Base-by-base conservation (phyloP, 2,797 vertebrate genomes). In the Microctenopoma stevenorrisi region DNA sequence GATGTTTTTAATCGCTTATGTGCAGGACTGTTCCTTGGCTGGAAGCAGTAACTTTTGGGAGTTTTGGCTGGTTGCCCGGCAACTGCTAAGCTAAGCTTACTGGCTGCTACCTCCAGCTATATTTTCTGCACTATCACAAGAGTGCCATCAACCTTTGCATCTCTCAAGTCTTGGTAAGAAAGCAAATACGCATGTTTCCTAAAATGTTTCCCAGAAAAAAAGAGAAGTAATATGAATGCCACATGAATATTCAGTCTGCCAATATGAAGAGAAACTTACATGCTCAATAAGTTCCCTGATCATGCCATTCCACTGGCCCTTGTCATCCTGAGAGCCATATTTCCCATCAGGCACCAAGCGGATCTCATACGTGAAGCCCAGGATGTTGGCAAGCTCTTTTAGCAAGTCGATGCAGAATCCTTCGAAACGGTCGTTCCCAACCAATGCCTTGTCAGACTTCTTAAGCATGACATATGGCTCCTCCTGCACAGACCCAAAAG, bases 381-480 rank as follows among this genome's bases (percentile, higher is more conserved):
- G 93, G 89, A 99, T 95, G 87, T 91, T 86, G 65, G 98, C 92
- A 79, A 99, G 94, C 89, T 99, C 97, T 79, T 96, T 97, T 11
- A 99, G 95, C 48, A 99, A 94, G 93, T 99, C 98, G 8, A 98
- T 95, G 93, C 98, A 99, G 93, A 96, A 99, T 38, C 98, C 98
- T 93, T 99, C 98, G 15, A 99, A 99, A 18, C 98, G 96, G 72
- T 98, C 96, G 1, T 99, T 99, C 62, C 97, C 98, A 0, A 96
- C 95, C 38, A 99, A 94, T 11, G 96, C 95, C 9, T 95, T 96
- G 94, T 99, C 96, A 0, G 98, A 99, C 87, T 97, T 98, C 74
- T 96, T 96, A 94, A 99, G 98, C 98, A 98, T 99, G 92, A 99
- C 96, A 49, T 99, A 99, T 79, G 98, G 98, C 88, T 98, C 97